phyloP scores from a whole-genome alignment of 2,797 vertebrate genomes.

The Trichosurus vulpecula region DNA sequence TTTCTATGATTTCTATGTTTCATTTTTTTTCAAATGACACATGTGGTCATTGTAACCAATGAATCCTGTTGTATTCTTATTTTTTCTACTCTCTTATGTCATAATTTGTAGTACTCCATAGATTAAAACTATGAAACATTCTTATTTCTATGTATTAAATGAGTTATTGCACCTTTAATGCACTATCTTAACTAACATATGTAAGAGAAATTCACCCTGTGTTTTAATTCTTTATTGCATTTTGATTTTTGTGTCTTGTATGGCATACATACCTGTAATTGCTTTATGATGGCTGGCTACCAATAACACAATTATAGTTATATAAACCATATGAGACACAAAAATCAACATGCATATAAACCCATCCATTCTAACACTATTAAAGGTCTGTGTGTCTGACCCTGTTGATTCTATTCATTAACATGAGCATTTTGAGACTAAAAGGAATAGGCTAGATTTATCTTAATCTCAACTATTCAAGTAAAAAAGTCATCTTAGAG shows the following conservation, averaged over 20 bases:
- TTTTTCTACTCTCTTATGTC: conserved; percentile 31
- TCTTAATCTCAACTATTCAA: neutral
- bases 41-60: neutral
- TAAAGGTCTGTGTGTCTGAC: neutral
- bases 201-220: neutral
- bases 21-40: conserved; percentile 9
- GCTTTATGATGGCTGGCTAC: neutral
- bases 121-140: neutral
- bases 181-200: neutral
- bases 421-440: conserved; percentile 8
- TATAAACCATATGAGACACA: conserved; percentile 3
- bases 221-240: conserved; percentile 29
- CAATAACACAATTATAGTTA: conserved; percentile 22
- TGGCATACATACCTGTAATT: conserved; percentile 26
- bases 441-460: neutral
- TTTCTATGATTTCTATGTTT: neutral
- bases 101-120: neutral
- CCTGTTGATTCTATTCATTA: neutral
- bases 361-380: neutral
- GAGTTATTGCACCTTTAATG: neutral
- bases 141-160: neutral
- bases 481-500: neutral
- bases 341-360: conserved; percentile 13
- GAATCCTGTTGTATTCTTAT: conserved; percentile 3
- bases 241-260: conserved; percentile 23